These are phyloP conservation scores for Meteorus cinctellus DNA, from an alignment of 2,888 invertebrate species.

Conservation along the genomic window DNA sequence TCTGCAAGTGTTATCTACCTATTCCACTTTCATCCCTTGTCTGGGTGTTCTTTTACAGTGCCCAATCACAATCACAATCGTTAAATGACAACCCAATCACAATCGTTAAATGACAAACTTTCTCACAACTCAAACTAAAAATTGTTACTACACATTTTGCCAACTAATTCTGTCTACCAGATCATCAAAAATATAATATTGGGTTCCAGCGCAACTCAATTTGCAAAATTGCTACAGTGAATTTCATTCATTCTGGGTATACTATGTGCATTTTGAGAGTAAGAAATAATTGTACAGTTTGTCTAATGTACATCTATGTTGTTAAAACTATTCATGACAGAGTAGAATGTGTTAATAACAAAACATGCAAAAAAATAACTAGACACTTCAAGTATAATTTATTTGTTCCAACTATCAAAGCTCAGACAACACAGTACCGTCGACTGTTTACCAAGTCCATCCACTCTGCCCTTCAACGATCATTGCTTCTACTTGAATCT, in stretches of 20 bases:
- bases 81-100: no score
- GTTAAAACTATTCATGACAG: neutral
- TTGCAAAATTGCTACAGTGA: no score
- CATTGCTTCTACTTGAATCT: neutral
- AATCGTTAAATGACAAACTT: no score
- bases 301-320: neutral
- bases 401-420: neutral
- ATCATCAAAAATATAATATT: conserved; percentile 33
- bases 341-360: neutral
- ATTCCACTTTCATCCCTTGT: no score
- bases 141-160: no score
- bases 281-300: no score
- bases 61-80: no score
- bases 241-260: neutral
- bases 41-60: no score
- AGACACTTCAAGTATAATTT: neutral
- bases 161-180: conserved; percentile 13
- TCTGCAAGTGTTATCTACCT: no score
- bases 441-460: neutral
- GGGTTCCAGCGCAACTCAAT: no score
- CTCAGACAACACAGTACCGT: neutral
- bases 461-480: neutral
- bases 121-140: no score
- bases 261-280: no score
- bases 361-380: neutral